Evolutionary conservation across 2,888 invertebrate genomes (phyloP).

Genomic region (Drosophila demipolita): DNA sequence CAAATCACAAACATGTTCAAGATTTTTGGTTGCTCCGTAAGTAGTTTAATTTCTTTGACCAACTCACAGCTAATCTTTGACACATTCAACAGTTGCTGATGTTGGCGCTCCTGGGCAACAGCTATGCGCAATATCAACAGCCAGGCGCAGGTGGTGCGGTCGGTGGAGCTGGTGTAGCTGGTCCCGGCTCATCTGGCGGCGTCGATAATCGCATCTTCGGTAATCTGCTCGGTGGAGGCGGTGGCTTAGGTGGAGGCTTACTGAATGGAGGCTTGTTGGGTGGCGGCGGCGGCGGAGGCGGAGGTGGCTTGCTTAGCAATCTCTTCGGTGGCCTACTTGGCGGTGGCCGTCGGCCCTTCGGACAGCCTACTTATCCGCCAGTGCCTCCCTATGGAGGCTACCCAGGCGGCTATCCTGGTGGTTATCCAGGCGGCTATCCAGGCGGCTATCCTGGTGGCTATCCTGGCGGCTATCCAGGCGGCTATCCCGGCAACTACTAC

Average conservation of each 20-base stretch:
- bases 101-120: conserved; percentile 51
- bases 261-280: conserved; percentile 37
- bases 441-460: conserved; percentile 41
- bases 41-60: conserved; percentile 14
- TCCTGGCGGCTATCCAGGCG: conserved; percentile 15
- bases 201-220: conserved; percentile 65
- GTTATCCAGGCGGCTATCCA: conserved; percentile 45
- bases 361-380: conserved; percentile 39
- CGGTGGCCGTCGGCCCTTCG: conserved; percentile 43
- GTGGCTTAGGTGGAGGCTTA: conserved; percentile 49
- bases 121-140: conserved; percentile 66
- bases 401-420: conserved; percentile 47
- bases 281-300: conserved; percentile 56
- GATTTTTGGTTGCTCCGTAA: conserved; percentile 61
- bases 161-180: conserved; percentile 18
- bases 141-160: conserved; percentile 22
- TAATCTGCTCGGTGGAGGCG: conserved; percentile 60
- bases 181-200: conserved; percentile 19
- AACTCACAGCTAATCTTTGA: background rate
- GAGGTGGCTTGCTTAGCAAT: conserved; percentile 46
- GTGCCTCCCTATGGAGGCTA: conserved; percentile 42
- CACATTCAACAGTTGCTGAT: conserved; percentile 39
- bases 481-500: conserved; percentile 39
- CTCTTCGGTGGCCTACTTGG: conserved; percentile 55
- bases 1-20: conserved; percentile 50